Base-by-base conservation (phyloP, 2,888 invertebrate species). In the Macrostomum cliftonense region DNA sequence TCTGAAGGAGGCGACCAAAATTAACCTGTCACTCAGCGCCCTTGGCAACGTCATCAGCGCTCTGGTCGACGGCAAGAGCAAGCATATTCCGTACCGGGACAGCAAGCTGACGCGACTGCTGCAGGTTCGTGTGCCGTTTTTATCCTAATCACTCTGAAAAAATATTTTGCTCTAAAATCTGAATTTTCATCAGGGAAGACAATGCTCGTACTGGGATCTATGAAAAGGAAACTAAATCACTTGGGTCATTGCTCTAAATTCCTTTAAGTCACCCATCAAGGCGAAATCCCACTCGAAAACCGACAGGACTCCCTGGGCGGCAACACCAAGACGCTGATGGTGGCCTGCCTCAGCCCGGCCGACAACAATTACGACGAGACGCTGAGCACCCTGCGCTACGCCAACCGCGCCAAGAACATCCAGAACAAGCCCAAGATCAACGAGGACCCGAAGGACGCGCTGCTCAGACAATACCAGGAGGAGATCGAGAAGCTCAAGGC, bases 1-100 rank as follows among this genome's bases (percentile, higher is more conserved):
- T 13, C 71, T 87, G 28, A 84, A 82, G 61, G 86, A 87, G 70
- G 86, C 85, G 0, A 83, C 83, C 0, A 86, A 85, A 71, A 87
- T 86, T 51, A 87, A 87, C 72, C 68, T 87, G 45, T 84, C 83
- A 0, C 71, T 87, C 28, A 84, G 84, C 12, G 86, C 86, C 0
- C 71, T 87, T 44, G 86, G 83, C 2, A 87, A 87, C 65, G 86
- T 87, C 0, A 87, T 87, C 55, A 84, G 84, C 1, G 84, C 85
- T 0, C 68, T 86, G 47, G 85, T 80, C 43, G 85, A 80, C 71
- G 83, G 78, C 52, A 84, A 78, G 54, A 79, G 81, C 39, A 82
- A 79, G 61, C 81, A 83, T 63, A 68, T 70, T 77, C 83, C 82
- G 0, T 83, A 81, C 68, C 74, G 86, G 56, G 86, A 87, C 66